Percentiles rank a stretch among this genome's conserved stretches.
Evolutionary conservation across 2,113 vertebrate genomes (phyloP).

Genomic region (Plestiodon gilberti): DNA sequence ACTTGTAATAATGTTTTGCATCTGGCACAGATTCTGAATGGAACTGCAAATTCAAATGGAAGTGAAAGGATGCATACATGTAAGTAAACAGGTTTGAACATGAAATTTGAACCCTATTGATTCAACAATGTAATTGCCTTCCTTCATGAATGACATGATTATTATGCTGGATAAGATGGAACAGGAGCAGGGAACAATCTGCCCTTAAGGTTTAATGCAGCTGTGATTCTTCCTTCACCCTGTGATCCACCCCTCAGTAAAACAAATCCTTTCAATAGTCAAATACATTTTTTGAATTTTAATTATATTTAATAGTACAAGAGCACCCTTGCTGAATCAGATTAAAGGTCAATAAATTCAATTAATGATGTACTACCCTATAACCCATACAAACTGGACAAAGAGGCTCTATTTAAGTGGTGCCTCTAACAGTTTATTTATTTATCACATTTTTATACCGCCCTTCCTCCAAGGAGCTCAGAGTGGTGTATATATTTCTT

Average conservation of each 20-base stretch:
- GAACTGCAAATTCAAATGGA: conserved; percentile 20
- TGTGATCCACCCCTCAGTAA: background rate
- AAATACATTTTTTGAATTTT: background rate
- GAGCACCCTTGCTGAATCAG: background rate
- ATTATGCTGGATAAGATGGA: conserved; percentile 34
- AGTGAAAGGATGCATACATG: conserved; percentile 53
- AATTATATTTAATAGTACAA: conserved; percentile 7
- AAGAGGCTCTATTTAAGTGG: too few species aligned
- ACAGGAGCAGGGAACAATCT: conserved; percentile 40
- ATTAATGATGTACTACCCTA: background rate
- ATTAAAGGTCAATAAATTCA: background rate
- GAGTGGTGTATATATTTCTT: too few species aligned
- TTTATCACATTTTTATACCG: too few species aligned
- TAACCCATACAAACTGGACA: too few species aligned
- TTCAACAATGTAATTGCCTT: conserved; percentile 15
- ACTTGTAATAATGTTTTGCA: conserved; percentile 18
- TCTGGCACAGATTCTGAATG: conserved; percentile 24
- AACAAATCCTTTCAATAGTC: background rate
- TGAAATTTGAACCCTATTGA: conserved; percentile 32
- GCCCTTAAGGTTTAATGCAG: conserved; percentile 8
- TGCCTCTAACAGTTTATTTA: too few species aligned
- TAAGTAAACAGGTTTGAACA: conserved; percentile 45
- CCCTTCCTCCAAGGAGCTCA: too few species aligned
- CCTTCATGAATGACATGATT: conserved; percentile 6
- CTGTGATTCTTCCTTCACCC: background rate